These are phyloP conservation scores for Prunella himalayana DNA, from an alignment of 2,113 vertebrate genomes.

Conservation along the genomic window DNA sequence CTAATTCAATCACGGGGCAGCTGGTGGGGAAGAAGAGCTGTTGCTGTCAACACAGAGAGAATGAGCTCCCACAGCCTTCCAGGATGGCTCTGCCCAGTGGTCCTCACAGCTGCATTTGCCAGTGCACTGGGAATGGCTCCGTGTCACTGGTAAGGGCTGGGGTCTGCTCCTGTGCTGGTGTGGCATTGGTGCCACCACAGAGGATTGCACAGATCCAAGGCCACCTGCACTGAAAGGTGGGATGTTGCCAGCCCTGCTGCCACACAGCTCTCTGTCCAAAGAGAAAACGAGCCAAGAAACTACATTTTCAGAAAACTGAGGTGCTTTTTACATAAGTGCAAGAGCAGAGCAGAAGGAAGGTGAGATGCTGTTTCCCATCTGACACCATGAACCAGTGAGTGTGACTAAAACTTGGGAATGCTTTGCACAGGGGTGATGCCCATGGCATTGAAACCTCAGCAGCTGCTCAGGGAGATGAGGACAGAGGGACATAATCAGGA, in stretches of 20 bases:
- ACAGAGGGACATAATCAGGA: background rate
- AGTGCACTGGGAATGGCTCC: fast-evolving
- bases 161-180: background rate
- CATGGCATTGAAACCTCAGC: background rate
- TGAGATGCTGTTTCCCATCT: background rate
- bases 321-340: background rate
- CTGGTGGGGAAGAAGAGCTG: background rate
- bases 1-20: conserved; percentile 49
- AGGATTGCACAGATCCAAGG: background rate
- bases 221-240: background rate
- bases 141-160: fast-evolving
- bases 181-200: fast-evolving
- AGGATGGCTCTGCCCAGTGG: background rate
- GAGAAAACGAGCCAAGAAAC: background rate
- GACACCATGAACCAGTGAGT: background rate
- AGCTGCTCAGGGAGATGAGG: background rate
- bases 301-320: background rate
- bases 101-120: background rate
- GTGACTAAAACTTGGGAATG: background rate
- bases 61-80: background rate
- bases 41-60: background rate
- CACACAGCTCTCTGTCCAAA: background rate
- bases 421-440: background rate
- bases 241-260: background rate
- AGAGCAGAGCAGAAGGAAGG: background rate